phyloP scores from a whole-genome alignment of 1,140 invertebrate species.

The Drosophila murphyi region DNA sequence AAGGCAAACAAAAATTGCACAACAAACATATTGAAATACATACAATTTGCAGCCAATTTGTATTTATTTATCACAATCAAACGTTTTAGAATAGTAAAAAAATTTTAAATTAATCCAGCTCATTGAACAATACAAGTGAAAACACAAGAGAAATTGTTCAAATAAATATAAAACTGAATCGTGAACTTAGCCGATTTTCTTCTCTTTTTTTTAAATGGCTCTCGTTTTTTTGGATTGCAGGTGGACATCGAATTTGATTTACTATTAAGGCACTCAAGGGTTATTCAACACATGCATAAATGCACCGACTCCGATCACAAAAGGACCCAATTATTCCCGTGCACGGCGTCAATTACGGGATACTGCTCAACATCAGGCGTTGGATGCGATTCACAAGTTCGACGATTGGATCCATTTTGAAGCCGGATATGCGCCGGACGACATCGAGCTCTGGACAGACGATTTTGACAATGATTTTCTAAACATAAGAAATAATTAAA shows the following conservation, averaged over 20 bases:
- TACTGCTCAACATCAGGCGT: conserved; percentile 35
- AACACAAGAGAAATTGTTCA: too few relatives aligned
- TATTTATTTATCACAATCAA: too few relatives aligned
- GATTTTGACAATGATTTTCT: conserved; percentile 47
- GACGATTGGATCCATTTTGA: conserved; percentile 25
- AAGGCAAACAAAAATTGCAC: too few relatives aligned
- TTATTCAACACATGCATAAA: conserved; percentile 12
- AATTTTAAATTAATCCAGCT: too few relatives aligned
- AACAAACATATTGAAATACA: too few relatives aligned
- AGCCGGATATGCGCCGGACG: neutral
- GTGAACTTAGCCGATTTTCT: too few relatives aligned
- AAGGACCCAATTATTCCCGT: conserved; percentile 10
- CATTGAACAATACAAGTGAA: too few relatives aligned
- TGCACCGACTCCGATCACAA: neutral
- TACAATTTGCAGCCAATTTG: too few relatives aligned
- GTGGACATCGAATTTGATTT: neutral
- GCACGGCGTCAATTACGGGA: conserved; percentile 15
- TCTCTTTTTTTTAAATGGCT: too few relatives aligned
- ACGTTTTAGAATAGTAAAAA: too few relatives aligned
- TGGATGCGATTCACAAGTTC: conserved; percentile 32
- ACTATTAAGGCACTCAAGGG: neutral
- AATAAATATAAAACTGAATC: too few relatives aligned
- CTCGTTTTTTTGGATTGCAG: too few relatives aligned
- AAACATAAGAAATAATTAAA: conserved; percentile 16
- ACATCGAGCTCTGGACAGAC: conserved; percentile 21